Conservation (phyloP, 2,888 invertebrate genomes). For the Phalangium opilio region DNA sequence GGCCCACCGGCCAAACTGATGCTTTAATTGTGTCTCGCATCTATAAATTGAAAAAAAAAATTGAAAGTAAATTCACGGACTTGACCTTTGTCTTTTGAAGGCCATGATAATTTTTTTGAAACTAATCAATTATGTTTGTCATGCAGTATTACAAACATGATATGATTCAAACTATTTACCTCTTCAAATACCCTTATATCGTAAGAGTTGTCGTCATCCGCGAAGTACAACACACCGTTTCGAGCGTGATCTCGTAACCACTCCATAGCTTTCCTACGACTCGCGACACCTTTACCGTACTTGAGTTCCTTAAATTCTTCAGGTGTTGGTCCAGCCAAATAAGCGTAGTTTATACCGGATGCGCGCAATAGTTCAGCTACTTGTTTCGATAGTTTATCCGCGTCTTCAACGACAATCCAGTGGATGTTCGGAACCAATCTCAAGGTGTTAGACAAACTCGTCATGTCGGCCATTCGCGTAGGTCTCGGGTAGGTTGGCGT, state of each 20-base stretch:
- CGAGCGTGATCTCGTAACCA: constrained; percentile 43
- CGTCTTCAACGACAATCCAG: constrained; percentile 85
- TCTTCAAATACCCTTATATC: constrained; percentile 54
- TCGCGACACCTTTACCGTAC: constrained; percentile 42
- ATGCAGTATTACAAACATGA: too few relatives aligned
- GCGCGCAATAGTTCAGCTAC: constrained; percentile 55
- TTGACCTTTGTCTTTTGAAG: too few relatives aligned
- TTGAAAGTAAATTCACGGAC: too few relatives aligned
- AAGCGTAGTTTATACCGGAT: constrained; percentile 48
- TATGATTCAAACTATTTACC: constrained; percentile 30
- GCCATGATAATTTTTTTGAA: too few relatives aligned
- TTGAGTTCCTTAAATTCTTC: constrained; percentile 28
- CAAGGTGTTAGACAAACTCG: constrained; percentile 68
- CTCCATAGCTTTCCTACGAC: constrained; percentile 48
- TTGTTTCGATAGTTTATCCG: constrained; percentile 48
- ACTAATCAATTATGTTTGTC: too few relatives aligned
- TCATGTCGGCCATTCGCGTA: constrained; percentile 83
- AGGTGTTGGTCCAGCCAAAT: constrained; percentile 50
- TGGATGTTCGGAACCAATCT: constrained; percentile 54
- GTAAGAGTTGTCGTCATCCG: constrained; percentile 34
- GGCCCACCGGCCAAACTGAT: constrained; percentile 68
- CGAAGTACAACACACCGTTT: constrained; percentile 41
- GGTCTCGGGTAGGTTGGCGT: constrained; percentile 78
- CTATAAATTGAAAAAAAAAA: constrained; percentile 25
- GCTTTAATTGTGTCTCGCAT: constrained; percentile 51